Conservation (phyloP, 2,888 invertebrate genomes). For the Ichneumon xanthorius region DNA sequence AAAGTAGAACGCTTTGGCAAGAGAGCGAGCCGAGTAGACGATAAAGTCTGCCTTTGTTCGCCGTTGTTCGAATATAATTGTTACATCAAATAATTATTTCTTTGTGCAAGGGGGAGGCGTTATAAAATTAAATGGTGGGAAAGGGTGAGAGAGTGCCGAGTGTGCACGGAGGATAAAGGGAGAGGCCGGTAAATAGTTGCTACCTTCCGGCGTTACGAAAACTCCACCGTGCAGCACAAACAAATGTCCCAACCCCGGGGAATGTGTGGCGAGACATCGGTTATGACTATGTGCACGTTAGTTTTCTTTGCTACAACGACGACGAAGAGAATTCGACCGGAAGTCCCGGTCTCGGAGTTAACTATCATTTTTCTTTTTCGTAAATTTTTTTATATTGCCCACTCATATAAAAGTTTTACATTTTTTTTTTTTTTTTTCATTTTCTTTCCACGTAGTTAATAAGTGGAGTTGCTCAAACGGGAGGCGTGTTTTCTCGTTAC, state of each 20-base stretch:
- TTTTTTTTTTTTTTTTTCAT: background rate
- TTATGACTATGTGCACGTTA: constrained; percentile 22
- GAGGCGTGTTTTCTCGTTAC: constrained; percentile 57
- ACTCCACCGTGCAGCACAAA: constrained; percentile 39
- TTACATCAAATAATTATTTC: constrained; percentile 31
- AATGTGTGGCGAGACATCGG: constrained; percentile 52
- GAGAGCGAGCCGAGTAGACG: background rate
- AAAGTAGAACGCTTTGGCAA: background rate
- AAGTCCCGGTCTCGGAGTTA: constrained; percentile 23
- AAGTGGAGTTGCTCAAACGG: constrained; percentile 29
- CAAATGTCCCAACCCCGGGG: constrained; percentile 54
- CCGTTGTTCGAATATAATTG: constrained; percentile 26
- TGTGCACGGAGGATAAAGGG: constrained; percentile 15
- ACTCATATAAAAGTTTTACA: background rate
- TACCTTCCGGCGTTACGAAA: constrained; percentile 53
- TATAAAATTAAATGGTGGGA: constrained; percentile 36
- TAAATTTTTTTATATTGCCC: background rate
- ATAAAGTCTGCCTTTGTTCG: background rate
- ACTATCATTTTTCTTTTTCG: background rate
- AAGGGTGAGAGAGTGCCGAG: constrained; percentile 14
- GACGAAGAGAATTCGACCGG: constrained; percentile 37
- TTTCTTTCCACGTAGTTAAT: background rate
- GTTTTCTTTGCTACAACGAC: constrained; percentile 6
- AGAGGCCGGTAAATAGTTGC: constrained; percentile 41
- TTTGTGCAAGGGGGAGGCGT: constrained; percentile 36